phyloP scores from a whole-genome alignment of 2,797 vertebrate species.

The Sebastes itinus region DNA sequence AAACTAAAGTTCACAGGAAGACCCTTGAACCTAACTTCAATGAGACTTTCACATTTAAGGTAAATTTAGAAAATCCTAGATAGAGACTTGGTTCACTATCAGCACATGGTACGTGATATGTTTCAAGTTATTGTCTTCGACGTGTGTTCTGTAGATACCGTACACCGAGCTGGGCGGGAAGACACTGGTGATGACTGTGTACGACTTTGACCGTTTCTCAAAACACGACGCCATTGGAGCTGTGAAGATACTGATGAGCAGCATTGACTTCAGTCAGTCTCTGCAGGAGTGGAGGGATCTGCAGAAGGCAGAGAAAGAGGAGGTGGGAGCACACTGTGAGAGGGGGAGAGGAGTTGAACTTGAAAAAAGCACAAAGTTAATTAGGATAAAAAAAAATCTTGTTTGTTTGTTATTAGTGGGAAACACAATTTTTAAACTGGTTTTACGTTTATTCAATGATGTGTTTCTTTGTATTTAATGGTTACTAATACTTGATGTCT shows the following conservation, averaged over 20 bases:
- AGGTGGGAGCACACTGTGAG: constrained; percentile 82
- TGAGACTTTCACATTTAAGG: constrained; percentile 96
- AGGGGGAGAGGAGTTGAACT: not conserved
- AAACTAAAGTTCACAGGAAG: constrained; percentile 98
- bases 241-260: constrained; percentile 95
- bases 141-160: constrained; percentile 82
- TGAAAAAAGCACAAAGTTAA: not conserved
- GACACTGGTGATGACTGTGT: constrained; percentile 96
- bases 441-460: not conserved
- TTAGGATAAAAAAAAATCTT: not conserved
- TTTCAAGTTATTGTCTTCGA: not conserved
- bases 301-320: constrained; percentile 98
- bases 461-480: not conserved
- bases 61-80: constrained; percentile 45
- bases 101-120: not conserved
- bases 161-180: constrained; percentile 96
- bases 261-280: constrained; percentile 95
- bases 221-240: constrained; percentile 98
- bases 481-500: not conserved
- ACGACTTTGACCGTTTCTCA: constrained; percentile 99
- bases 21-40: constrained; percentile 96
- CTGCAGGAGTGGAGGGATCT: constrained; percentile 97
- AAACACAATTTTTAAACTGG: not conserved
- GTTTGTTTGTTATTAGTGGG: not conserved
- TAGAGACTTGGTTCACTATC: not conserved